A percentile compares a stretch with the other conserved stretches of the same genome.
Evolutionary conservation across 1,140 invertebrate genomes (phyloP).

Genomic region (Varroa destructor): DNA sequence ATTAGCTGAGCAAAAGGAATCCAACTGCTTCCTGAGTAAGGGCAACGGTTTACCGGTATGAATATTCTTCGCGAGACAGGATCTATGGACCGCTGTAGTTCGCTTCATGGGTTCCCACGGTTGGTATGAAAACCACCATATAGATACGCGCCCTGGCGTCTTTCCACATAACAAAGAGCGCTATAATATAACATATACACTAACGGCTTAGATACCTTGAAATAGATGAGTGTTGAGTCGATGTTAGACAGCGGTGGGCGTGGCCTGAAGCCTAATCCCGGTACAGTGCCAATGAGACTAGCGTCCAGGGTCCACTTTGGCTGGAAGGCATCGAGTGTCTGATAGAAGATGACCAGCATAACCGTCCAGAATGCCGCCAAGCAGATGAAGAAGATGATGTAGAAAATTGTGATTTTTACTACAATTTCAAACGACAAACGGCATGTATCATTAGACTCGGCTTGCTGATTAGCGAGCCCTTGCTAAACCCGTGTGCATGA

Average conservation of each 20-base stretch:
- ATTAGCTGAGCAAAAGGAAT: no score
- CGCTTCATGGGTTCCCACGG: no score
- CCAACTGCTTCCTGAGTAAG: no score
- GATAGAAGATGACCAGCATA: conserved; percentile 80
- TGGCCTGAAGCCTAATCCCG: conserved; percentile 82
- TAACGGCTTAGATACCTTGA: conserved; percentile 44
- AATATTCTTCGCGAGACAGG: no score
- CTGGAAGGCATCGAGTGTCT: conserved; percentile 66
- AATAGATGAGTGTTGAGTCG: conserved; percentile 86
- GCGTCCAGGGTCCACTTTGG: conserved; percentile 71
- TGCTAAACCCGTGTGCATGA: no score
- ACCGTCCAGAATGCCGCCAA: conserved; percentile 72
- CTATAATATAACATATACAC: no score
- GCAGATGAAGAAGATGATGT: conserved; percentile 75
- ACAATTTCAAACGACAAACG: conserved; percentile 42
- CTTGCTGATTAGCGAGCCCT: background rate
- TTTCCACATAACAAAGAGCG: no score
- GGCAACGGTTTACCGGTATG: no score
- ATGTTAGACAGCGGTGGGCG: conserved; percentile 73
- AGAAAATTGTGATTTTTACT: conserved; percentile 87
- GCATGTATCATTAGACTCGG: background rate
- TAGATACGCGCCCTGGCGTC: no score
- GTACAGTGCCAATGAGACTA: conserved; percentile 77
- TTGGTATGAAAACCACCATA: no score
- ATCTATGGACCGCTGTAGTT: no score